Evolutionary conservation across 2,888 invertebrate species (phyloP), one percentile per base, ranked within the genome.

Genomic region (Pterostichus madidus): DNA sequence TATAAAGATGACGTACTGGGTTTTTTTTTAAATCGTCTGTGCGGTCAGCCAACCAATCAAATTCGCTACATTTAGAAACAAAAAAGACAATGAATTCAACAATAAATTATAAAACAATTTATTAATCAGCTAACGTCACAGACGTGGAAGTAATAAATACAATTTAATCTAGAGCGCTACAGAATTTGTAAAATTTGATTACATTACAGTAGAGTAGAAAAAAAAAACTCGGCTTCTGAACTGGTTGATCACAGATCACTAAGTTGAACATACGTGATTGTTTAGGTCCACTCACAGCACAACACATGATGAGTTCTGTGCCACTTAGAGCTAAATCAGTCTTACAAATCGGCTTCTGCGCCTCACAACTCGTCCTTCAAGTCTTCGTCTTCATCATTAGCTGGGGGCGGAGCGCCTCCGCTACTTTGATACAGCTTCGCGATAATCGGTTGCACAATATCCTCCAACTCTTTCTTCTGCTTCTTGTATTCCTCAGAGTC

Each of bases 361-460:
- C 86, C 85, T 91, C 91, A 97, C 92, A 97, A 93, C 91, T 97
- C 96, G 90, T 97, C 97, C 90, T 96, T 96, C 89, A 96, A 93
- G 87, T 96, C 94, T 79, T 93, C 94, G 0, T 94, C 95, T 0
- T 94, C 94, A 0, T 93, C 93, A 17, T 93, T 91, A 32, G 92
- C 90, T 46, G 94, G 93, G 17, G 96, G 96, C 15, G 96, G 95
- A 11, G 93, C 93, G 31, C 95, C 96, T 17, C 96, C 97, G 84
- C 95, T 93, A 32, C 95, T 95, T 88, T 97, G 96, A 91, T 99
- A 99, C 86, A 99, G 91, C 91, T 99, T 99, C 80, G 97, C 95
- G 88, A 99, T 97, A 89, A 99, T 99, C 7, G 99, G 99, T 89
- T 99, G 98, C 0, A 98, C 98, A 49, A 98, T 94, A 86, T 97